A percentile compares a stretch with the other conserved stretches of the same genome.
phyloP scores from a whole-genome alignment of 2,797 vertebrate genomes.

The Philypnodon macrostomus region DNA sequence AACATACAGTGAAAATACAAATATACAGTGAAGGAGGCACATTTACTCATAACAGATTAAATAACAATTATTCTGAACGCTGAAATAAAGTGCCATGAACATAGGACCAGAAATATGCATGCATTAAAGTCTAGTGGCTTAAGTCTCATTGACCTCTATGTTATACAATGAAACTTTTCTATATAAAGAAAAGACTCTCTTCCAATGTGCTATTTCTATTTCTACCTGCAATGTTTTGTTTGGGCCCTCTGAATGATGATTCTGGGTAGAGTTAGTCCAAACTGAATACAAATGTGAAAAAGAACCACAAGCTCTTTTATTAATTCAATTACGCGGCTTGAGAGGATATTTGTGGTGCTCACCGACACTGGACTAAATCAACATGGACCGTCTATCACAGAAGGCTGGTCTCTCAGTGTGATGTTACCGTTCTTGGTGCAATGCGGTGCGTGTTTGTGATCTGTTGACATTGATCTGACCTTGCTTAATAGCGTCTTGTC shows the following conservation, averaged over 20 bases:
- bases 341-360: neutral
- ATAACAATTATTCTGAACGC: no score
- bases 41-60: no score
- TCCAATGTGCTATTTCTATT: no score
- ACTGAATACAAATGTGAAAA: conserved; percentile 21
- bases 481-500: conserved; percentile 43
- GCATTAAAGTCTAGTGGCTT: no score
- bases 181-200: no score
- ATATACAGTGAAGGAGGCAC: no score
- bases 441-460: conserved; percentile 19
- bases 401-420: conserved; percentile 22
- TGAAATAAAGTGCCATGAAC: no score
- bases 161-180: no score
- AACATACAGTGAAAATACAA: no score
- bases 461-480: conserved; percentile 39
- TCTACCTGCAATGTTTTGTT: neutral
- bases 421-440: conserved; percentile 2
- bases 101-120: no score
- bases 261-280: no score
- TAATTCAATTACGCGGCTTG: conserved; percentile 16
- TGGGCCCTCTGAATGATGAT: neutral
- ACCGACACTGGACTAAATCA: conserved; percentile 6
- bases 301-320: conserved; percentile 14
- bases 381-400: conserved; percentile 14
- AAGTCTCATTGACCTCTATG: no score